These are phyloP conservation scores for Hoplodrina blanda DNA, from an alignment of 2,888 invertebrate species.

Conservation along the genomic window DNA sequence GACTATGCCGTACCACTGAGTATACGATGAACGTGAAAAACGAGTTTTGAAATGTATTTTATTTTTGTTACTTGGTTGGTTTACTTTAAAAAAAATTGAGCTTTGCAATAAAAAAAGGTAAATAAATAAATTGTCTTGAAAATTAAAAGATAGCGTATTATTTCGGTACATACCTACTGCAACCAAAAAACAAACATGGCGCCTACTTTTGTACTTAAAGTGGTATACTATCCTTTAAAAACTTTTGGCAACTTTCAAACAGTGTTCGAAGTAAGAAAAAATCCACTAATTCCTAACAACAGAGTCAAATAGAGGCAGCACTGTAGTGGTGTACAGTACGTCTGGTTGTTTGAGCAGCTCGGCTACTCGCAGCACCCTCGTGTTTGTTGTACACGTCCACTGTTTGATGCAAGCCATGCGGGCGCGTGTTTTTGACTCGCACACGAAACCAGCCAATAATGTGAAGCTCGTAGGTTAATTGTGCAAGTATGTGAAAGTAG, in stretches of 20 bases:
- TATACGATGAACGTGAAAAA: slow-evolving; percentile 10
- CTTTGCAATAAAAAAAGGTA: neutral
- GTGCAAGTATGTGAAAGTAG: neutral
- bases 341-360: slow-evolving; percentile 23
- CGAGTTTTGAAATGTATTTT: neutral
- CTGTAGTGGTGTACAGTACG: neutral
- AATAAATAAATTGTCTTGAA: neutral
- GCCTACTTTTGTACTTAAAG: neutral
- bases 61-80: neutral
- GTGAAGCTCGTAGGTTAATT: slow-evolving; percentile 14
- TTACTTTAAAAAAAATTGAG: neutral
- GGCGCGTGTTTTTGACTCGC: slow-evolving; percentile 42
- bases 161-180: neutral
- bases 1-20: slow-evolving; percentile 9
- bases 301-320: slow-evolving; percentile 20
- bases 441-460: slow-evolving; percentile 19
- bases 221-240: neutral
- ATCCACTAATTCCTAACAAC: neutral
- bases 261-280: slow-evolving; percentile 2
- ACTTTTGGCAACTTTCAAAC: neutral
- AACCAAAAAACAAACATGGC: neutral
- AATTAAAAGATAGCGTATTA: neutral
- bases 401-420: slow-evolving; percentile 39
- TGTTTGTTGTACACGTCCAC: slow-evolving; percentile 15
- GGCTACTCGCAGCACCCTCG: slow-evolving; percentile 1